Evolutionary conservation across 2,113 vertebrate genomes (phyloP).

Genomic region (Crotalus helleri): DNA sequence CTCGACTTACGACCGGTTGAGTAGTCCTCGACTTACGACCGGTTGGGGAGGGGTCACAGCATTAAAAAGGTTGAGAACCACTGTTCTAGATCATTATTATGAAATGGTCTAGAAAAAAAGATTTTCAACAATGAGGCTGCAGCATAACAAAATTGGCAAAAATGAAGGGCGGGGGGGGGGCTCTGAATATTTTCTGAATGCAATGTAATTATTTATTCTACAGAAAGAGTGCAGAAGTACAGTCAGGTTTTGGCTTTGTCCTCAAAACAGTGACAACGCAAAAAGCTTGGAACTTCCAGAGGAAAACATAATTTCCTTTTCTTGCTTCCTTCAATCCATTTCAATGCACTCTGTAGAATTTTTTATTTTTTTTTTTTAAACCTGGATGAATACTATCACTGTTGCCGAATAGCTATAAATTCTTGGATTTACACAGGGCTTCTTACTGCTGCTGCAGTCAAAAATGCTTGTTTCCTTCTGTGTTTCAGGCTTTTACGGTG

Average conservation of each 20-base stretch:
- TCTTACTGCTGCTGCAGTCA: background rate
- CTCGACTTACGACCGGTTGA: too few species aligned
- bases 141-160: too few species aligned
- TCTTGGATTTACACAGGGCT: background rate
- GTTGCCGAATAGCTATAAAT: background rate
- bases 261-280: background rate
- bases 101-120: too few species aligned
- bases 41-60: too few species aligned
- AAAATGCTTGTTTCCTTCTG: conserved; percentile 18
- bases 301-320: background rate
- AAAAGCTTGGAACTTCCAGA: background rate
- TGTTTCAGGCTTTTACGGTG: conserved; percentile 86
- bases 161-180: too few species aligned
- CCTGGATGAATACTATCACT: background rate
- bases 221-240: background rate
- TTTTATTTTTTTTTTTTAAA: background rate
- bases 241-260: background rate
- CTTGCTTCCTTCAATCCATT: background rate
- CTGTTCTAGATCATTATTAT: too few species aligned
- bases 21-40: too few species aligned
- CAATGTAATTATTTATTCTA: background rate
- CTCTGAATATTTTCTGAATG: too few species aligned
- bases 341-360: background rate
- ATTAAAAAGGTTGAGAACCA: too few species aligned
- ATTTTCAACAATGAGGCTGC: too few species aligned